These are phyloP conservation scores for Lasioglossum figueresi DNA, from an alignment of 2,888 invertebrate genomes.

Conservation along the genomic window DNA sequence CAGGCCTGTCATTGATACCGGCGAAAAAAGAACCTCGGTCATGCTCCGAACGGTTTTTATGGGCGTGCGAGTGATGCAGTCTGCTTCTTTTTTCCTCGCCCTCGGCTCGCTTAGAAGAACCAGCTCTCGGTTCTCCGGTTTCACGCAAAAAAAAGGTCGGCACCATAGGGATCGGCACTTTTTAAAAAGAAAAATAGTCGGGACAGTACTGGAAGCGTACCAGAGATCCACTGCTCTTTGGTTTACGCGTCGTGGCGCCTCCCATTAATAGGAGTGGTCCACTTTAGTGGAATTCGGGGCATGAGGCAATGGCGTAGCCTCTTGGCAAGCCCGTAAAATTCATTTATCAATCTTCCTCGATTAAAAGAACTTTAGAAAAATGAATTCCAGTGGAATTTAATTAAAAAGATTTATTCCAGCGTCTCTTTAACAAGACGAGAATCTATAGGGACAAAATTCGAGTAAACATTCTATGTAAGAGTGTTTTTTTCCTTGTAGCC, in stretches of 20 bases:
- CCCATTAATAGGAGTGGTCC: background rate
- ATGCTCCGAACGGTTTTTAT: constrained; percentile 20
- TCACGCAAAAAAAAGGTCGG: constrained; percentile 1
- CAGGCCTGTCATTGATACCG: constrained; percentile 3
- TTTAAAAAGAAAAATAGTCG: background rate
- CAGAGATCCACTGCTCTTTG: background rate
- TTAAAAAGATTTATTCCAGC: background rate
- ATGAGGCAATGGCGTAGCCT: background rate
- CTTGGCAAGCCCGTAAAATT: background rate
- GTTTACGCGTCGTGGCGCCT: background rate
- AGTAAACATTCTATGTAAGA: too few relatives aligned
- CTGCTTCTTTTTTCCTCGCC: background rate
- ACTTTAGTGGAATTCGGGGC: background rate
- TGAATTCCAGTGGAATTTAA: background rate
- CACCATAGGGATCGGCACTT: background rate
- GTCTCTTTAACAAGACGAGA: too few relatives aligned
- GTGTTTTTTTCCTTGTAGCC: too few relatives aligned
- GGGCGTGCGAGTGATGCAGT: background rate
- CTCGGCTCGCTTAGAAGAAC: background rate
- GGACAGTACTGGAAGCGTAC: background rate
- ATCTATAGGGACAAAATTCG: too few relatives aligned
- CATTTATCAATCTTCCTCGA: background rate
- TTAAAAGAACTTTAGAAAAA: background rate
- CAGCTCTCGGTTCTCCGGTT: constrained; percentile 5
- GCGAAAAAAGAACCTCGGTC: constrained; percentile 14